A percentile compares a stretch with the other conserved stretches of the same genome.
These are phyloP conservation scores for Drosophila gaucha DNA, from an alignment of 2,888 invertebrate genomes.

Conservation along the genomic window DNA sequence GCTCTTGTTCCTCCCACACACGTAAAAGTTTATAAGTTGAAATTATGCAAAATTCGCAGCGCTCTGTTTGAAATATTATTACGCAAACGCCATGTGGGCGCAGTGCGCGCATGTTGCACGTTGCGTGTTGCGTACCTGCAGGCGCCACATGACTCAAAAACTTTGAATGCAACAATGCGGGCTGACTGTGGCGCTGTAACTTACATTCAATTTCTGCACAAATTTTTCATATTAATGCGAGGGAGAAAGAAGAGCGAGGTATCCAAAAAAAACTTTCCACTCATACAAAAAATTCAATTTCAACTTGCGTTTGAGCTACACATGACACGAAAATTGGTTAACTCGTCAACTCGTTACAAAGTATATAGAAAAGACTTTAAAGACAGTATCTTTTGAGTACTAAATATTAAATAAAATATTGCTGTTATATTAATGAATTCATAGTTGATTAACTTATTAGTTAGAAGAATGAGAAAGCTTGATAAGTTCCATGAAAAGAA, in stretches of 20 bases:
- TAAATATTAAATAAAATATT: too few relatives aligned
- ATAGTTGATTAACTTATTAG: too few relatives aligned
- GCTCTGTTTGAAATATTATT: conserved; percentile 64
- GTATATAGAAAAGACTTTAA: background rate
- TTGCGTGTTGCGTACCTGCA: conserved; percentile 59
- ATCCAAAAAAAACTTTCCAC: conserved; percentile 47
- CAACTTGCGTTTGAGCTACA: conserved; percentile 8
- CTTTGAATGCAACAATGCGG: conserved; percentile 56
- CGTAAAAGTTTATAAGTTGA: conserved; percentile 67
- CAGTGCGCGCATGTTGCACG: conserved; percentile 44
- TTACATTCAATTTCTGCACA: conserved; percentile 67
- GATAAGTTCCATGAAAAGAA: too few relatives aligned
- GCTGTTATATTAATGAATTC: too few relatives aligned
- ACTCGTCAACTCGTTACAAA: conserved; percentile 17
- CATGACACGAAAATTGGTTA: conserved; percentile 8
- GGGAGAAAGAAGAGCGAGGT: conserved; percentile 8
- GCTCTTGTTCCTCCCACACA: conserved; percentile 17
- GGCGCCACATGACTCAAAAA: conserved; percentile 52
- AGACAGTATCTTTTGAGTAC: background rate
- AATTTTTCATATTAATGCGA: conserved; percentile 50
- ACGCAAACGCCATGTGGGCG: conserved; percentile 65
- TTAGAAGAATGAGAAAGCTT: too few relatives aligned
- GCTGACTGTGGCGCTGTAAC: conserved; percentile 53
- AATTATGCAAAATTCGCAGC: conserved; percentile 73
- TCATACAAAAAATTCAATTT: conserved; percentile 59